phyloP scores from a whole-genome alignment of 1,140 invertebrate species.

The Geopemphigus sp. region DNA sequence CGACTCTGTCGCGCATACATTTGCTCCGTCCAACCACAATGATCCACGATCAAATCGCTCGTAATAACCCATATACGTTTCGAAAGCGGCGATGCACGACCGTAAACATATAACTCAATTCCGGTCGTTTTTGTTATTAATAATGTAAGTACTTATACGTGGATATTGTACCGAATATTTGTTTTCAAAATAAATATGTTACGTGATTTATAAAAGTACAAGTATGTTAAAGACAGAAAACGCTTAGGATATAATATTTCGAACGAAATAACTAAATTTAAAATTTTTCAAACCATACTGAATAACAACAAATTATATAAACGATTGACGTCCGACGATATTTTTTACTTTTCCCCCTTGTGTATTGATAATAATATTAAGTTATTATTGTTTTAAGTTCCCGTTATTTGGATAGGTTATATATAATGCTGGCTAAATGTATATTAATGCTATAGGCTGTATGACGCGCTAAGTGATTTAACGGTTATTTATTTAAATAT shows the following conservation, averaged over 20 bases:
- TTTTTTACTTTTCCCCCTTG: neutral
- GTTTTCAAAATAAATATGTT: neutral
- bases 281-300: neutral
- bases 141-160: too few relatives aligned
- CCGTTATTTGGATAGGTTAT: neutral
- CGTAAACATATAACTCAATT: too few relatives aligned
- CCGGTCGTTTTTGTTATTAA: neutral
- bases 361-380: neutral
- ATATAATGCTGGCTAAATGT: neutral
- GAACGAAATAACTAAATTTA: neutral
- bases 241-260: neutral
- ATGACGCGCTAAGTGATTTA: neutral
- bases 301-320: conserved; percentile 1
- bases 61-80: neutral
- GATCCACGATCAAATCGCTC: neutral
- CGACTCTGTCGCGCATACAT: neutral
- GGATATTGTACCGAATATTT: neutral
- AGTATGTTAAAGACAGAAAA: neutral
- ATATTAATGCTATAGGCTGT: neutral
- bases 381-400: neutral
- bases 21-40: neutral
- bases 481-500: too few relatives aligned
- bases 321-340: neutral
- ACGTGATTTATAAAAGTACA: neutral
- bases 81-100: neutral